Evolutionary conservation across 2,113 vertebrate species (phyloP).

Genomic region (Burhinus bistriatus): DNA sequence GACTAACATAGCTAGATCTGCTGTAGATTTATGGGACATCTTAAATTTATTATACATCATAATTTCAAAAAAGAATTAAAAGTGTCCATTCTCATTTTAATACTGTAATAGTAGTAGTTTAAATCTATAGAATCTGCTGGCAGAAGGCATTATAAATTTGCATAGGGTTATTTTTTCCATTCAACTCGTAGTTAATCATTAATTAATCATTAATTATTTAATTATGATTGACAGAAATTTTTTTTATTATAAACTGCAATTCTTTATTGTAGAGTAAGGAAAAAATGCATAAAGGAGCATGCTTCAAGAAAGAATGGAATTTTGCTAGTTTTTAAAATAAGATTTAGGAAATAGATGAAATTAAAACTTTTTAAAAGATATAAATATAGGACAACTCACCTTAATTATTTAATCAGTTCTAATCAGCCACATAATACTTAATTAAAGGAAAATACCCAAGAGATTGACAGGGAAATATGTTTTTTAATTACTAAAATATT

Average conservation of each 20-base stretch:
- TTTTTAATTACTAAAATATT: background rate
- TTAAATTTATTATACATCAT: background rate
- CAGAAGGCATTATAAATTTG: background rate
- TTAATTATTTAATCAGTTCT: background rate
- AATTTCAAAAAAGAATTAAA: background rate
- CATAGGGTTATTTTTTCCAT: background rate
- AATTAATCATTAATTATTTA: background rate
- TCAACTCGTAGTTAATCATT: background rate
- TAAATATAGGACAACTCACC: background rate
- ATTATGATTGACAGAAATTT: background rate
- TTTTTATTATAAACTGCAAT: background rate
- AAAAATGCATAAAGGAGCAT: background rate
- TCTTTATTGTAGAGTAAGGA: background rate
- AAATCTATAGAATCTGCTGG: background rate
- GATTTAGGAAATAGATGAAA: background rate
- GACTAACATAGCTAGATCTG: background rate
- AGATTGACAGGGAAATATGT: background rate
- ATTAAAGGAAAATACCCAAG: background rate
- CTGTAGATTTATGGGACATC: background rate
- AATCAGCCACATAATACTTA: background rate
- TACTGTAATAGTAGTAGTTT: background rate
- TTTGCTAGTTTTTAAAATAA: background rate
- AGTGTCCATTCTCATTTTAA: background rate
- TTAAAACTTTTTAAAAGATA: background rate
- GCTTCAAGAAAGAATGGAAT: background rate